These are phyloP conservation scores for Diadromus collaris DNA, from an alignment of 2,888 invertebrate species.

Conservation along the genomic window DNA sequence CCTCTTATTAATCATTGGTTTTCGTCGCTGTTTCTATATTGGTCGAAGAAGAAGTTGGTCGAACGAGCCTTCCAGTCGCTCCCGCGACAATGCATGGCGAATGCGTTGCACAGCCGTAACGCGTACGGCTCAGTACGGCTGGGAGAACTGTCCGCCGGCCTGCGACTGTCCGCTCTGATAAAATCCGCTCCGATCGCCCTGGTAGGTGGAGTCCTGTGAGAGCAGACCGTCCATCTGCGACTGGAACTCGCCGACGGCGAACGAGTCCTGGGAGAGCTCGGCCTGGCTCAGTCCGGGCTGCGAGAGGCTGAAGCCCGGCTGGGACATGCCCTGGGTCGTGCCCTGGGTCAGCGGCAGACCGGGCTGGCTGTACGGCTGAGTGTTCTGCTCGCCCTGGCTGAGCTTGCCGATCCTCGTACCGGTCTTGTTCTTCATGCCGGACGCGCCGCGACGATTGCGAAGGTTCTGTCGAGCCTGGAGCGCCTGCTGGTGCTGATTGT, in stretches of 20 bases:
- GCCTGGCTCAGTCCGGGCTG: slow-evolving; percentile 86
- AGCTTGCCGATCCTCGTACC: slow-evolving; percentile 78
- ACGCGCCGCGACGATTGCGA: slow-evolving; percentile 73
- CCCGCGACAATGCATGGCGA: slow-evolving; percentile 79
- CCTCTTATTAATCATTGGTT: slow-evolving; percentile 41
- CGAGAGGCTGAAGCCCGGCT: slow-evolving; percentile 86
- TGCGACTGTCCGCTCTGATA: slow-evolving; percentile 82
- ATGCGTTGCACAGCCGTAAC: slow-evolving; percentile 78
- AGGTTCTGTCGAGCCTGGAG: slow-evolving; percentile 82
- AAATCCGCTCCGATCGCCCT: slow-evolving; percentile 84
- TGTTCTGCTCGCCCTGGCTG: slow-evolving; percentile 87
- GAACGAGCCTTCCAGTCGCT: slow-evolving; percentile 79
- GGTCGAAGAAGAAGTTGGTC: slow-evolving; percentile 78
- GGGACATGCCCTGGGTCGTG: slow-evolving; percentile 86
- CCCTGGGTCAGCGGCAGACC: slow-evolving; percentile 79
- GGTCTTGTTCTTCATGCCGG: slow-evolving; percentile 67
- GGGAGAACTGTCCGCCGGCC: slow-evolving; percentile 84
- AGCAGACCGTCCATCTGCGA: slow-evolving; percentile 97
- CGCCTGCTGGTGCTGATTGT: slow-evolving; percentile 88
- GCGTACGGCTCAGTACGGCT: slow-evolving; percentile 84
- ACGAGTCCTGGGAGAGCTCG: slow-evolving; percentile 89
- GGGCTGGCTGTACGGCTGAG: slow-evolving; percentile 86
- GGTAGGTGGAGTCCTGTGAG: slow-evolving; percentile 95
- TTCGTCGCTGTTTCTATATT: slow-evolving; percentile 41
- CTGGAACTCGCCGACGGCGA: slow-evolving; percentile 91